Base-by-base conservation (phyloP, 2,113 vertebrate species). In the Cebus imitator region DNA sequence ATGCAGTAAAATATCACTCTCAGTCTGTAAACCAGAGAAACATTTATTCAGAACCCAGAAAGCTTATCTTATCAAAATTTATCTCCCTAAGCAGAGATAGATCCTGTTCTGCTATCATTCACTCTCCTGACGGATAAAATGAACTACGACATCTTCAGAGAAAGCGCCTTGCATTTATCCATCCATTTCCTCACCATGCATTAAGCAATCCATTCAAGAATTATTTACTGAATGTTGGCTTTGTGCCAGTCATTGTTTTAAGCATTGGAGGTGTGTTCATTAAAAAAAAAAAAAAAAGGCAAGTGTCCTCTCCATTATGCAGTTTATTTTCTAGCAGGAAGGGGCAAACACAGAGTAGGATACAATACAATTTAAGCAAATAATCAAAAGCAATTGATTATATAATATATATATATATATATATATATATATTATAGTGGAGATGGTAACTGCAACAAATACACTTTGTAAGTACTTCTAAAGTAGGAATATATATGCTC, bases 111-210 rank as follows among this genome's bases (percentile, higher is more conserved):
- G 16, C 20, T 30, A 50, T 75, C 17, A 75, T 61, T 81, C 89
- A 89, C 30, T 72, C 32, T 87, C 45, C 35, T 93, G 64, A 11
- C 23, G 91, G n/a, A 81, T 27, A 81, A 95, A 95, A 91, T 12
- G 75, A 94, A 85, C 58, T 48, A 58, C 35, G 55, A 0, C 68
- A 23, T 91, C 57, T 66, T 87, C 43, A 43, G 43, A 90, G 35
- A 64, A 70, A 57, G 10, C 3, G n/a, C 45, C 57, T 6, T 64
- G 43, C 48, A 13, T 61, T 40, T 64, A 55, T 52, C 13, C 27
- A 58, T 66, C 45, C 7, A 70, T 37, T 87, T 35, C 12, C 45
- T 23, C 61, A 50, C 57, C 2, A 40, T 27, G 18, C 80, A 72
- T 76, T 30, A 87, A 68, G 11, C 57, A 32, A 66, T 45, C 10